A percentile compares a stretch with the other conserved stretches of the same genome.
phyloP scores from a whole-genome alignment of 2,113 vertebrate species.

The Phylloscopus whistleri region DNA sequence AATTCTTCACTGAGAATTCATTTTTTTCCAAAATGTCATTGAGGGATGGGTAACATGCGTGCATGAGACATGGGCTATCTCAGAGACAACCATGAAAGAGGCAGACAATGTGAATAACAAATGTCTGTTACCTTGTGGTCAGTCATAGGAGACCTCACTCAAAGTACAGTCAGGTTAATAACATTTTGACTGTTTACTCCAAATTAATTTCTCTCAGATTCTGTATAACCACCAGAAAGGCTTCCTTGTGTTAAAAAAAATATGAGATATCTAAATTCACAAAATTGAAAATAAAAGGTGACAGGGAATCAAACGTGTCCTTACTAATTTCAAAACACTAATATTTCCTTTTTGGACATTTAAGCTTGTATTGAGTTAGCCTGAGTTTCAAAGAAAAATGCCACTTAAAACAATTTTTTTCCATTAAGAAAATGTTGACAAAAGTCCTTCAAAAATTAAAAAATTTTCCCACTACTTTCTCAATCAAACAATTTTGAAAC shows the following conservation, averaged over 20 bases:
- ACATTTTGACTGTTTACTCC: not conserved
- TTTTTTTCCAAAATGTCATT: not conserved
- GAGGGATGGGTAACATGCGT: not conserved
- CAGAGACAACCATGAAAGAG: not conserved
- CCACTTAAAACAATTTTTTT: not conserved
- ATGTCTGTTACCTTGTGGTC: not conserved
- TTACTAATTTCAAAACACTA: not conserved
- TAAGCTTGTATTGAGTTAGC: not conserved
- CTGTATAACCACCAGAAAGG: not conserved
- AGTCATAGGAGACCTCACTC: not conserved
- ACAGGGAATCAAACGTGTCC: not conserved
- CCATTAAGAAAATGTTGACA: not conserved
- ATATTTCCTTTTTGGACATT: not conserved
- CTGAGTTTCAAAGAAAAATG: not conserved
- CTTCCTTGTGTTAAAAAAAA: not conserved
- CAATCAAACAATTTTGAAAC: not conserved
- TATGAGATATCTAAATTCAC: not conserved
- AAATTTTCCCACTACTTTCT: not conserved
- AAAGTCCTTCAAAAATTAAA: not conserved
- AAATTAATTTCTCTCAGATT: not conserved
- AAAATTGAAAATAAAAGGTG: not conserved
- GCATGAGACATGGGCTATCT: not conserved
- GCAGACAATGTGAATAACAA: not conserved
- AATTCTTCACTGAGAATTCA: not conserved
- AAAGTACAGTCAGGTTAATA: not conserved